Evolutionary conservation across 2,113 vertebrate species (phyloP).

Genomic region (Nesogale talazaci): DNA sequence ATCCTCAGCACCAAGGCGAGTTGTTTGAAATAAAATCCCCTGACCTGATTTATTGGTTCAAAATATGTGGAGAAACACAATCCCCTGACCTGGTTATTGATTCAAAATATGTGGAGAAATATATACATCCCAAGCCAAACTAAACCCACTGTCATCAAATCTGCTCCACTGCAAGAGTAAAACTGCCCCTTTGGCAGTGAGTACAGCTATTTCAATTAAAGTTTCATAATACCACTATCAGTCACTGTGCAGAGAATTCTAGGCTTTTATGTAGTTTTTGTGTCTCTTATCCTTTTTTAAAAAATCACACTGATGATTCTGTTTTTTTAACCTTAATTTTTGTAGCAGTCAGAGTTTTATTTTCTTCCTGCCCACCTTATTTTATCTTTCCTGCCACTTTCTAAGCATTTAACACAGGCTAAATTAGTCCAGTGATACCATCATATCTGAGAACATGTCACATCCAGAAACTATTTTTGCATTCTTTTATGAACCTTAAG

Average conservation of each 20-base stretch:
- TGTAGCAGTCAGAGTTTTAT: neutral
- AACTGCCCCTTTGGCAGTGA: neutral
- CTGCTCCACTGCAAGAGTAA: too few species aligned
- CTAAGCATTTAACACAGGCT: neutral
- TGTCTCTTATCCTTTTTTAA: neutral
- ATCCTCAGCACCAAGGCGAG: neutral
- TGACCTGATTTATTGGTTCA: neutral
- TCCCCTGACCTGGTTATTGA: neutral
- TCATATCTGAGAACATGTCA: neutral
- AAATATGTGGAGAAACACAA: neutral
- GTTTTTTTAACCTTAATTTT: neutral
- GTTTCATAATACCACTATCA: neutral
- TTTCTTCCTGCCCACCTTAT: neutral
- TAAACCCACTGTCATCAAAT: too few species aligned
- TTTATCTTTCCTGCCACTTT: conserved; percentile 21
- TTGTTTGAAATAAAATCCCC: neutral
- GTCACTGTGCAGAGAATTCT: neutral
- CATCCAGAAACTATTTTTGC: neutral
- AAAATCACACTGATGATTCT: neutral
- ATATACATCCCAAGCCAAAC: too few species aligned
- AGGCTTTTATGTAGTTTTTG: neutral
- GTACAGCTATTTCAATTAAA: conserved; percentile 23
- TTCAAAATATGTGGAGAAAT: neutral
- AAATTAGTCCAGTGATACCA: too few species aligned
- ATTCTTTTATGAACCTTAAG: neutral